phyloP scores from a whole-genome alignment of 2,797 vertebrate genomes.

The Mycteria americana region DNA sequence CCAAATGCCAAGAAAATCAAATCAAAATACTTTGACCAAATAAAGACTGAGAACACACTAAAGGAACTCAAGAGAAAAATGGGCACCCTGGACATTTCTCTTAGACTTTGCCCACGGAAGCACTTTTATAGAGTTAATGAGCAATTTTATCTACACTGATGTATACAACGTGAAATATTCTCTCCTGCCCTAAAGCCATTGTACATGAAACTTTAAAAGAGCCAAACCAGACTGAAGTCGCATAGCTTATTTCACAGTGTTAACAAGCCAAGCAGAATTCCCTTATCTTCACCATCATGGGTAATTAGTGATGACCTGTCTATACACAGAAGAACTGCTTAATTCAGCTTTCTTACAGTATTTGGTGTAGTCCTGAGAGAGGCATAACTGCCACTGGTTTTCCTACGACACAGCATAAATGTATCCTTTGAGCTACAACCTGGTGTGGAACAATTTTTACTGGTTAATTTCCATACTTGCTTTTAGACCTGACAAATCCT shows the following conservation, averaged over 20 bases:
- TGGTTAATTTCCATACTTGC: not conserved
- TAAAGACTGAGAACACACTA: not conserved
- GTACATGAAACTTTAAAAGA: not conserved
- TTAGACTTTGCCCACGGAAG: constrained; percentile 11
- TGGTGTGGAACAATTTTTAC: not conserved
- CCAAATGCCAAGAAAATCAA: not conserved
- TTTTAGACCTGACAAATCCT: not conserved
- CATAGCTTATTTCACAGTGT: constrained; percentile 5
- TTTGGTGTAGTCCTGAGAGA: not conserved
- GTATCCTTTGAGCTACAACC: not conserved
- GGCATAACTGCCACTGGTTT: not conserved
- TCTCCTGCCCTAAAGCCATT: constrained; percentile 17
- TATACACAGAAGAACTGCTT: constrained; percentile 29
- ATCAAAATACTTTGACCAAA: constrained; percentile 27
- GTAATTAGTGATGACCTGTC: constrained; percentile 32
- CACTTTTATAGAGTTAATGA: constrained; percentile 24
- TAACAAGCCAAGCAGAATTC: constrained; percentile 40
- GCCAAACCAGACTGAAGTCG: not conserved
- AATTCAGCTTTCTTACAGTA: constrained; percentile 40
- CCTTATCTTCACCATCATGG: not conserved
- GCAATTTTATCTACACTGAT: constrained; percentile 25
- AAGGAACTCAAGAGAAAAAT: constrained; percentile 4
- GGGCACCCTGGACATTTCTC: not conserved
- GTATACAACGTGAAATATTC: not conserved
- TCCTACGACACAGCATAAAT: not conserved